These are phyloP conservation scores for Eulemur macaco DNA, from an alignment of 2,113 vertebrate species.

Conservation along the genomic window DNA sequence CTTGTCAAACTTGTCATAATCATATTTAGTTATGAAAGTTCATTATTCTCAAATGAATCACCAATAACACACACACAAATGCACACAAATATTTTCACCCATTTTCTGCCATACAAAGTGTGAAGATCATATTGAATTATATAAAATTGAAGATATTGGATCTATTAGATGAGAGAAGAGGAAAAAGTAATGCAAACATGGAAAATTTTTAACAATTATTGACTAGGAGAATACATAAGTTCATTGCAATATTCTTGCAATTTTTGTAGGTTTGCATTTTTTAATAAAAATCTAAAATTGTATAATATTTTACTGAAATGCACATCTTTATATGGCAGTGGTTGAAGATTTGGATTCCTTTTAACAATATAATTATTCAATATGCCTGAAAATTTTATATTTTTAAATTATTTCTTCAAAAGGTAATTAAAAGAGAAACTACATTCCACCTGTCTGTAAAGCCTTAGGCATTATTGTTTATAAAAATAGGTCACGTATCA, in stretches of 20 bases:
- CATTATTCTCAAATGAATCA: not conserved
- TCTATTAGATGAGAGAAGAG: not conserved
- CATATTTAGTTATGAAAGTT: not conserved
- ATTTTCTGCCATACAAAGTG: not conserved
- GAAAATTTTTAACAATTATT: not conserved
- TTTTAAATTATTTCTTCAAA: conserved; percentile 77
- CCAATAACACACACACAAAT: not conserved
- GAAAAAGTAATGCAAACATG: not conserved
- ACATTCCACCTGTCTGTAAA: conserved; percentile 87
- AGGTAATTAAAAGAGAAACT: conserved; percentile 91
- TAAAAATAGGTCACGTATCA: conserved; percentile 88
- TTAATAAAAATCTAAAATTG: not conserved
- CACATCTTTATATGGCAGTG: not conserved
- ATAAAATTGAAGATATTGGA: not conserved
- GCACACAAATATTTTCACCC: not conserved
- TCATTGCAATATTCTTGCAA: not conserved
- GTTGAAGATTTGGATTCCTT: not conserved
- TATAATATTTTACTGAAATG: not conserved
- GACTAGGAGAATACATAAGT: not conserved
- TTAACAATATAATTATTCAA: not conserved
- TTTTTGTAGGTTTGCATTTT: not conserved
- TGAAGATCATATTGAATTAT: not conserved
- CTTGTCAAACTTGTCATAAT: not conserved
- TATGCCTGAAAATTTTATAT: conserved; percentile 12
- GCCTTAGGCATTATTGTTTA: conserved; percentile 81